phyloP scores from a whole-genome alignment of 2,888 invertebrate species.

The Amblyjoppa proteus region DNA sequence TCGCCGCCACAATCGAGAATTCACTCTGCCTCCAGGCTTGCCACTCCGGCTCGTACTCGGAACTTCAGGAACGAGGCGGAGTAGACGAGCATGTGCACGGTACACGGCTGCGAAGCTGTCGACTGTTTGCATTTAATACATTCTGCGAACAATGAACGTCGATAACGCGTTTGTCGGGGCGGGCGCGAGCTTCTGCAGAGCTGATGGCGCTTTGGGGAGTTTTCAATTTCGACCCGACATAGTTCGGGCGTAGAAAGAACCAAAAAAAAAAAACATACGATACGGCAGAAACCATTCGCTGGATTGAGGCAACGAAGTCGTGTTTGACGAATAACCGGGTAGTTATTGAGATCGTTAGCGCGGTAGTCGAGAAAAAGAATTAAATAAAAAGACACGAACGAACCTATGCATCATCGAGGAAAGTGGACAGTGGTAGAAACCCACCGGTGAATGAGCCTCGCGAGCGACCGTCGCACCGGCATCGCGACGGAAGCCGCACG shows the following conservation, averaged over 20 bases:
- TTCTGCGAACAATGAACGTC: conserved; percentile 68
- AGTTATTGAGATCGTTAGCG: conserved; percentile 11
- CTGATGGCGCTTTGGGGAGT: background rate
- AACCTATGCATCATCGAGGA: conserved; percentile 43
- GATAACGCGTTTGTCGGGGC: conserved; percentile 61
- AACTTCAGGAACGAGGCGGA: conserved; percentile 23
- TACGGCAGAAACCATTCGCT: background rate
- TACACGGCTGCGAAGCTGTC: conserved; percentile 38
- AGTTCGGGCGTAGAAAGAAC: background rate
- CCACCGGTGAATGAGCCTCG: conserved; percentile 39
- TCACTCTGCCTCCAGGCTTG: conserved; percentile 44
- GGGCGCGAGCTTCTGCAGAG: background rate
- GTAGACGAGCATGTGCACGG: conserved; percentile 20
- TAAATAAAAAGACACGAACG: conserved; percentile 25
- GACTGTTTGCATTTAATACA: conserved; percentile 30
- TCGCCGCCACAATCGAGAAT: conserved; percentile 48
- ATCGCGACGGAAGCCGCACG: conserved; percentile 66
- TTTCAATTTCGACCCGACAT: background rate
- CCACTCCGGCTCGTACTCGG: conserved; percentile 27
- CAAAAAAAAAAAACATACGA: background rate
- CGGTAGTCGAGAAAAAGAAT: conserved; percentile 37
- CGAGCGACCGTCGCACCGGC: conserved; percentile 49
- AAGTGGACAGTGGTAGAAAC: conserved; percentile 56
- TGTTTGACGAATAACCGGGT: background rate
- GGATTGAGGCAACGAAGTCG: background rate